phyloP scores from a whole-genome alignment of 2,888 invertebrate genomes.

The Cataglyphis livida region DNA sequence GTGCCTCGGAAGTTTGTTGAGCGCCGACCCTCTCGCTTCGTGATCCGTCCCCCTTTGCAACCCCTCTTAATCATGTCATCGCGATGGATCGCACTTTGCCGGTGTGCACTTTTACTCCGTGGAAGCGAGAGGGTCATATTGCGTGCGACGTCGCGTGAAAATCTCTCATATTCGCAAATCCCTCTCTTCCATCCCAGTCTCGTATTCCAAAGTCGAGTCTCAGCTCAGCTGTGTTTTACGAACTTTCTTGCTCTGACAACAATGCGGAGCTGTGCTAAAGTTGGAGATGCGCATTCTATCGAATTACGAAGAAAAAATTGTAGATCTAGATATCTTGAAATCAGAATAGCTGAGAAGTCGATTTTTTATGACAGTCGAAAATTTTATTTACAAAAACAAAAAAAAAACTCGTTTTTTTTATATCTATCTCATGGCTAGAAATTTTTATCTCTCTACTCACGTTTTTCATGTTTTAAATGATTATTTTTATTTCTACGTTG shows the following conservation, averaged over 20 bases:
- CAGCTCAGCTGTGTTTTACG: not conserved
- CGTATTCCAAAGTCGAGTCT: not conserved
- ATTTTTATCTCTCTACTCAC: not conserved
- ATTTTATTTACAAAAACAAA: not conserved
- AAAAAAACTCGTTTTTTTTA: not conserved
- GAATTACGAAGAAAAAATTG: not conserved
- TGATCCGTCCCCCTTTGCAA: constrained; percentile 57
- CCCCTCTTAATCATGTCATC: constrained; percentile 56
- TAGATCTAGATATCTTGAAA: not conserved
- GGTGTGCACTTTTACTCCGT: constrained; percentile 2
- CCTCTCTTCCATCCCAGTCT: not conserved
- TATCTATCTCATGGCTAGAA: not conserved
- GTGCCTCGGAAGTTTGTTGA: constrained; percentile 50
- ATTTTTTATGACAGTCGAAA: not conserved
- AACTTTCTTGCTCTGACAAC: not conserved
- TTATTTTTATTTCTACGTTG: not conserved
- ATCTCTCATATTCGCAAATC: constrained; percentile 19
- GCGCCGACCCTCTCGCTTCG: constrained; percentile 55
- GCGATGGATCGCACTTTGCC: constrained; percentile 30
- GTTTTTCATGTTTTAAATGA: not conserved
- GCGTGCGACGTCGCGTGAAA: constrained; percentile 31
- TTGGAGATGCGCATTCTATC: constrained; percentile 19
- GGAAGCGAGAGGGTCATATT: constrained; percentile 31
- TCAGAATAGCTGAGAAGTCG: not conserved
- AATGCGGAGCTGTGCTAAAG: not conserved